These are phyloP conservation scores for Siniperca obscura DNA, from an alignment of 2,797 vertebrate species.

Conservation along the genomic window DNA sequence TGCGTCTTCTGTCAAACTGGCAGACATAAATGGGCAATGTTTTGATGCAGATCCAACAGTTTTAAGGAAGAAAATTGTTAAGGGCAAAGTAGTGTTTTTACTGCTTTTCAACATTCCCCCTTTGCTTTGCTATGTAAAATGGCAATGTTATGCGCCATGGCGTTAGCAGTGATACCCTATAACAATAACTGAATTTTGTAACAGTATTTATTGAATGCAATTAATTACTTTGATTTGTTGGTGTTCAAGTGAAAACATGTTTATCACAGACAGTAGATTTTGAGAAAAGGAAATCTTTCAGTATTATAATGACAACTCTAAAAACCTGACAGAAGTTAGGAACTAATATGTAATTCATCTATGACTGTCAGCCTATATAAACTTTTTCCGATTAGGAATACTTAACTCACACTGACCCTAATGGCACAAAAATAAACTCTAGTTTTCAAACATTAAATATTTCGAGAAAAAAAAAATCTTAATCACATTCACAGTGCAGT, in stretches of 20 bases:
- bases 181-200: too few species aligned
- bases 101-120: background rate
- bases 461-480: background rate
- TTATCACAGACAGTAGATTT: background rate
- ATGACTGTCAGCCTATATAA: background rate
- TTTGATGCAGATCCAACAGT: conserved; percentile 45
- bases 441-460: conserved; percentile 14
- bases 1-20: conserved; percentile 51
- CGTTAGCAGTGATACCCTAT: background rate
- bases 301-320: conserved; percentile 7
- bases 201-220: background rate
- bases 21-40: conserved; percentile 48
- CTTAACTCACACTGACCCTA: conserved; percentile 8
- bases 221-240: background rate
- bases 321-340: conserved; percentile 17
- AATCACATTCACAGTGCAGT: conserved; percentile 5
- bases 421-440: conserved; percentile 26
- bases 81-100: background rate
- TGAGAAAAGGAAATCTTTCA: background rate
- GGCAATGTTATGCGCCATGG: background rate
- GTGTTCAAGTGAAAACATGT: background rate
- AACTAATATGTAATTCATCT: conserved; percentile 3
- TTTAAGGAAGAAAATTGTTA: conserved; percentile 36
- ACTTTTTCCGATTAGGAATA: conserved; percentile 19
- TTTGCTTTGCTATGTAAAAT: conserved; percentile 20